phyloP scores from a whole-genome alignment of 2,888 invertebrate genomes.

The Rhamnusium bicolor region DNA sequence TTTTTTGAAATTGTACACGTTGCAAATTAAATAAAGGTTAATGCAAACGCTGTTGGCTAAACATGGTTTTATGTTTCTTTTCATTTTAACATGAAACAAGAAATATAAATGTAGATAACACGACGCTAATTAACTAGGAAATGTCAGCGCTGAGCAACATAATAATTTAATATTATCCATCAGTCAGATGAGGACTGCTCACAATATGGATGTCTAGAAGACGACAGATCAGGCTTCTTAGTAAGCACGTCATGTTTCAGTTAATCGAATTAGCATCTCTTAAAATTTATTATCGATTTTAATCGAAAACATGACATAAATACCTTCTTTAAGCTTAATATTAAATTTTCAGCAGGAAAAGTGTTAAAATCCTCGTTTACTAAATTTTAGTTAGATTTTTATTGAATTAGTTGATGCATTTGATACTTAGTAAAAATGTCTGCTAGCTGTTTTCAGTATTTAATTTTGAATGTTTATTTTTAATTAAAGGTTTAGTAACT shows the following conservation, averaged over 20 bases:
- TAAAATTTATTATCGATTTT: not conserved
- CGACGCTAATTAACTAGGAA: not conserved
- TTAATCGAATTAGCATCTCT: not conserved
- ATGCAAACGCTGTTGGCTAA: too few species aligned
- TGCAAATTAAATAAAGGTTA: too few species aligned
- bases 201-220: not conserved
- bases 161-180: not conserved
- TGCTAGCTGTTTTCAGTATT: too few species aligned
- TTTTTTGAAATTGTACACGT: too few species aligned
- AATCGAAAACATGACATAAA: not conserved
- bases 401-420: not conserved
- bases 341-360: not conserved
- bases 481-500: too few species aligned
- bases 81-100: not conserved
- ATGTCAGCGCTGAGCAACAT: not conserved
- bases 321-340: not conserved
- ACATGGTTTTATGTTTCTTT: not conserved
- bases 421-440: too few species aligned
- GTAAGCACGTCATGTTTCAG: not conserved
- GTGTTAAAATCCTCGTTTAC: not conserved
- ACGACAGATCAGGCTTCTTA: not conserved
- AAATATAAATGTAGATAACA: not conserved
- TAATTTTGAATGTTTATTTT: too few species aligned
- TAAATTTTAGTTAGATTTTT: not conserved
- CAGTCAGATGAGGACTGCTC: not conserved